Base-by-base conservation (phyloP, 2,797 vertebrate species). In the Botia almorhae region DNA sequence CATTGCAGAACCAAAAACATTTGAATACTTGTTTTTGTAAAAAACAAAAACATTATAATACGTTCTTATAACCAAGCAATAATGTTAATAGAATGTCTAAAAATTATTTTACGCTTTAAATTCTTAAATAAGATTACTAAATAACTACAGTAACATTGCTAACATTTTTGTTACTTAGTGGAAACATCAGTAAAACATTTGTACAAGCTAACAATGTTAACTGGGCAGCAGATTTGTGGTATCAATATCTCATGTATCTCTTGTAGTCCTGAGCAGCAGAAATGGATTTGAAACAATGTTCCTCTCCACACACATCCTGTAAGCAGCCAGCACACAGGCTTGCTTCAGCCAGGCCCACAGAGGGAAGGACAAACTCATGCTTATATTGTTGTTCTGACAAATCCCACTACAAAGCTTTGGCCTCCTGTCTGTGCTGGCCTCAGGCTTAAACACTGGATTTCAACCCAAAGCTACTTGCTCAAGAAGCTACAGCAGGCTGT, bases 351-450 rank as follows among this genome's bases (percentile, higher is more conserved):
- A 46, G 53, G 73, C 36, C 69, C 67, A 5, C 43, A 33, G 60
- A 71, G 73, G 48, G 64, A 55, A 77, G 63, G 48, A 64, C 63
- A 70, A 63, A 77, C 58, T 68, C 48, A 53, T 68, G 67, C 78
- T 76, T 69, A 51, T 73, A 75, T 75, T 79, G 75, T 85, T 65
- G 58, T 69, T 82, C 36, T 58, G 56, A 76, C 73, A 69, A 81
- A 82, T 84, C 73, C 64, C 19, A 50, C 76, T 55, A 80, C 76
- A 82, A 82, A 80, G 80, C 55, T 23, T 8, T 26, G 60, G 29
- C 71, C 50, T 74, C 21, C 69, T 39, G 56, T 81, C 43, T 7
- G 14, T 78, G 60, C 51, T 53, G 75, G 74, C 74, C 78, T 50
- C 23, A 78, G 74, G 64, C 73, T 78, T 76, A 48, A 43, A 26